Base-by-base conservation (phyloP, 2,113 vertebrate species). In the Gila orcuttii region DNA sequence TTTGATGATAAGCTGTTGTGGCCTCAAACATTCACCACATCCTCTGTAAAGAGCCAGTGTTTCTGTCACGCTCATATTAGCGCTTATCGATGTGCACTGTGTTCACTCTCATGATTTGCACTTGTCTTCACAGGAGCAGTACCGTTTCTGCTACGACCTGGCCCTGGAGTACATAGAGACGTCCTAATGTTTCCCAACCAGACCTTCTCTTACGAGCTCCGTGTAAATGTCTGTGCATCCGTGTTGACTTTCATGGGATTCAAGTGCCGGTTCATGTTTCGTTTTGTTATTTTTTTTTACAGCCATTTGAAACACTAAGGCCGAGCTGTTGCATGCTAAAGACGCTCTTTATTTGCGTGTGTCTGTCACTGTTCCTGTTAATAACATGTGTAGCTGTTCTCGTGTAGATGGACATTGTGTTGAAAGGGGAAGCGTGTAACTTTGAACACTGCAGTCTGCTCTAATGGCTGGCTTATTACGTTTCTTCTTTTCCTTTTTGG, bases 141-240 rank as follows among this genome's bases (percentile, higher is more conserved):
- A 99, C 89, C 97, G 98, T n/a, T 99, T 99, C 95, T 98, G 97
- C 93, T 99, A 99, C 0, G 98, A 99, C 47, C 95, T 99, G 68
- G 96, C 97, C 0, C 91, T 99, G 95, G 98, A 99, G 91, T 99
- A 98, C 92, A 95, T 99, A 84, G 98, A 99, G 88, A 96, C 97
- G 0, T 98, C 97, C 2, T 99, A 99, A 94, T 88, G 83, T 28
- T 28, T 28, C 28, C 28, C 28, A 28, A 28, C 28, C 2, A 74
- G 55, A 76, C 42, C 36, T 39, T 7, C 36, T 39, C 36, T 7
- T 0, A 39, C 39, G 23, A 33, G 23, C 25, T 57, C 6, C 23
- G 36, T 17, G 6, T 25, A 62, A 79, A 79, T 19, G 55, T 79
- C 33, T 42, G 21, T 73, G 36, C 23, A 42, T 62, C 36, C n/a